Evolutionary conservation across 1,140 invertebrate genomes (phyloP).

Genomic region (Penaeus japonicus): DNA sequence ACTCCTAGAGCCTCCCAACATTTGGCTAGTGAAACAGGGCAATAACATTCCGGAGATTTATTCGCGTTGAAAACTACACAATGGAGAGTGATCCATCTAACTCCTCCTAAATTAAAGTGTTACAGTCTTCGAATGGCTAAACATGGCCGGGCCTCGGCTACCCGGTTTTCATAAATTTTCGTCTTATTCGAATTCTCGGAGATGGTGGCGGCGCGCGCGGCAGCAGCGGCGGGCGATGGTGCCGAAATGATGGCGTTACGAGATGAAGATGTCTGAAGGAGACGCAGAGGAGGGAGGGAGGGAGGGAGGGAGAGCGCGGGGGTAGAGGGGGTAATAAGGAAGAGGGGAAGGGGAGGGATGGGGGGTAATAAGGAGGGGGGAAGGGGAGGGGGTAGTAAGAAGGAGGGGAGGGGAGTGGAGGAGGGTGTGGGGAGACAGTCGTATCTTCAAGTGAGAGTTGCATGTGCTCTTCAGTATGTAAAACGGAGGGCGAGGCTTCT

Average conservation of each 20-base stretch:
- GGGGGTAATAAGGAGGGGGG: no score
- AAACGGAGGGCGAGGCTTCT: no score
- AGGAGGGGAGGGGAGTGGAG: not conserved
- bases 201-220: no score
- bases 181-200: not conserved
- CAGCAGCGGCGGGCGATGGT: no score
- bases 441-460: not conserved
- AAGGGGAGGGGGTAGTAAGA: no score
- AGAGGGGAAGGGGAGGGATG: no score
- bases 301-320: no score
- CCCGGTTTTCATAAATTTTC: conserved; percentile 8
- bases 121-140: conserved; percentile 53
- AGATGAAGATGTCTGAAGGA: no score
- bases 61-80: conserved; percentile 50
- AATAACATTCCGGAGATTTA: conserved; percentile 49
- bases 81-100: conserved; percentile 53
- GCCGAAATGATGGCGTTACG: no score
- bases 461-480: no score
- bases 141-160: not conserved
- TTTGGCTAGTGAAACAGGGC: conserved; percentile 31
- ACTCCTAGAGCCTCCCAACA: not conserved
- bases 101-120: conserved; percentile 46
- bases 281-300: no score
- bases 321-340: no score
- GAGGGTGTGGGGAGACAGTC: not conserved